Percentiles rank a stretch among this genome's conserved stretches.
Evolutionary conservation across 2,113 vertebrate species (phyloP).

Genomic region (Cepphus grylle): DNA sequence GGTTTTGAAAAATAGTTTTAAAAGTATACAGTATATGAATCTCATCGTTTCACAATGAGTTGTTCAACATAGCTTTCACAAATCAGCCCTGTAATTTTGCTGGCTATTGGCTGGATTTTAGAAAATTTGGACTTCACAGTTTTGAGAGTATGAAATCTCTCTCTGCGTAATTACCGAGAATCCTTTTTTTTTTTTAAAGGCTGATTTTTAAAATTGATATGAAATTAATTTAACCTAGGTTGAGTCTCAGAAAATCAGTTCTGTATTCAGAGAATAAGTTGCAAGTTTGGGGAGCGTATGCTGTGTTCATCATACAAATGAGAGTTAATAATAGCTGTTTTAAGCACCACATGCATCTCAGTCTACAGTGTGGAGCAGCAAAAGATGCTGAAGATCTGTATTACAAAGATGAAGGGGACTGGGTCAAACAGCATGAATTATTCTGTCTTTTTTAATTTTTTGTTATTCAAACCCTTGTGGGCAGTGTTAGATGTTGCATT

Average conservation of each 20-base stretch:
- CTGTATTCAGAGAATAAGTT: neutral
- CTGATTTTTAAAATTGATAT: neutral
- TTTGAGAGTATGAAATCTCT: neutral
- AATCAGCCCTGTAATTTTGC: neutral
- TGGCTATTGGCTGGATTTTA: neutral
- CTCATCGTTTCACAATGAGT: neutral
- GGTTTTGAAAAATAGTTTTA: neutral
- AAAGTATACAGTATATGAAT: neutral
- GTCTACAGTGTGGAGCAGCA: neutral
- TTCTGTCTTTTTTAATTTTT: neutral
- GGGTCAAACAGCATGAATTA: neutral
- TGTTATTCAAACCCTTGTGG: neutral
- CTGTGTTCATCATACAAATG: neutral
- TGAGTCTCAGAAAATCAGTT: neutral
- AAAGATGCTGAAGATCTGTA: neutral
- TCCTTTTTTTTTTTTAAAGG: neutral
- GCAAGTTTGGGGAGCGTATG: neutral
- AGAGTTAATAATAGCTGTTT: neutral
- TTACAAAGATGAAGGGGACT: neutral
- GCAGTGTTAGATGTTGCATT: neutral
- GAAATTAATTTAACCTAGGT: neutral
- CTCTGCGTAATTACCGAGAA: neutral
- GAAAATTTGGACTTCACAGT: neutral
- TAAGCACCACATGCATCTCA: neutral
- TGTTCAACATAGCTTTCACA: neutral